Conservation (phyloP, 2,113 vertebrate species). For the Origma solitaria region DNA sequence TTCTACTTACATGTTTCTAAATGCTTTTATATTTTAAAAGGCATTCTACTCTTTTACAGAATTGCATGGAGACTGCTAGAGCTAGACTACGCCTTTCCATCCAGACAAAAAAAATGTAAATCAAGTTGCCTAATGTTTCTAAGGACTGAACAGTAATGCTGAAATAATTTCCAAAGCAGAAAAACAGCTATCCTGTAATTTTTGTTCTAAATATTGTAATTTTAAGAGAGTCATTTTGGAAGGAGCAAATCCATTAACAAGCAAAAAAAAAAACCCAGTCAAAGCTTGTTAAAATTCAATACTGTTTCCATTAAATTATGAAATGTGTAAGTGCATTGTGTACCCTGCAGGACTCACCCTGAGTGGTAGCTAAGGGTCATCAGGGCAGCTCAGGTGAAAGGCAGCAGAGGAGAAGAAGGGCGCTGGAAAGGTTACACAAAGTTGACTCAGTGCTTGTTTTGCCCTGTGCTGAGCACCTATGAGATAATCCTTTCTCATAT, state of each 20-base stretch:
- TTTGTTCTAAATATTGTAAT: neutral
- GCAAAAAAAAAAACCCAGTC: accelerated
- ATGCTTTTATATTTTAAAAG: neutral
- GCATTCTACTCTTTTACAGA: neutral
- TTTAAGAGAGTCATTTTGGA: neutral
- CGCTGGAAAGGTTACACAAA: neutral
- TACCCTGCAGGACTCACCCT: neutral
- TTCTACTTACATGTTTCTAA: neutral
- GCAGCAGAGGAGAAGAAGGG: neutral
- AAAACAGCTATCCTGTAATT: neutral
- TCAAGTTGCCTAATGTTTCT: neutral
- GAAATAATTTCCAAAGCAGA: neutral
- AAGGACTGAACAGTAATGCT: neutral
- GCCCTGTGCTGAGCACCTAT: neutral
- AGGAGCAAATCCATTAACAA: neutral
- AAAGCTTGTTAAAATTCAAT: neutral
- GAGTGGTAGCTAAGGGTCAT: neutral
- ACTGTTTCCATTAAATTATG: neutral
- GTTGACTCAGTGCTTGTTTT: neutral
- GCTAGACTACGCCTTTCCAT: neutral
- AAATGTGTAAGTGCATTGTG: neutral
- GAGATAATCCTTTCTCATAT: neutral
- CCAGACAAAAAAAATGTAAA: neutral
- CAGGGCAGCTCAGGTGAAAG: neutral
- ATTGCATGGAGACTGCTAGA: neutral